Evolutionary conservation across 1,140 invertebrate species (phyloP).

Genomic region (Sinonovacula constricta): DNA sequence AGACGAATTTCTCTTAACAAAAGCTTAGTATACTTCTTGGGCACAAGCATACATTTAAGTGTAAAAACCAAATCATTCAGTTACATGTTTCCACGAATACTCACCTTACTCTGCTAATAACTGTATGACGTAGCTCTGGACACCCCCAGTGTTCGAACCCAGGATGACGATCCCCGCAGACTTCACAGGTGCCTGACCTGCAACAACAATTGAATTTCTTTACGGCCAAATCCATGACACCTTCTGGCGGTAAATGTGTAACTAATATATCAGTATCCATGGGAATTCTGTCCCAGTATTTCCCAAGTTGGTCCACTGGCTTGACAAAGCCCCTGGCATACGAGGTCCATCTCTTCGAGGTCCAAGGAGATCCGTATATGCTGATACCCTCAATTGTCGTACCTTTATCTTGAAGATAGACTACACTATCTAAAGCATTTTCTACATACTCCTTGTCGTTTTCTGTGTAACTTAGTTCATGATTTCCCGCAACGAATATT

Average conservation of each 20-base stretch:
- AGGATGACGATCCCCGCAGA: conserved; percentile 16
- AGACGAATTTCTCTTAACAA: no score
- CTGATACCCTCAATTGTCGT: conserved; percentile 36
- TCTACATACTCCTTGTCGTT: not conserved
- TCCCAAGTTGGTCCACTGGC: not conserved
- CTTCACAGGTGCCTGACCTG: conserved; percentile 16
- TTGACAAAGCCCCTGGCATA: conserved; percentile 29
- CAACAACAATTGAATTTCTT: no score
- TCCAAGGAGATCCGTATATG: conserved; percentile 44
- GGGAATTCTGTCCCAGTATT: conserved; percentile 26
- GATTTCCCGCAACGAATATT: conserved; percentile 44
- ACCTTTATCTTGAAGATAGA: conserved; percentile 35
- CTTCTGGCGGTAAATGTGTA: conserved; percentile 42
- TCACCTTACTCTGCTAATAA: conserved; percentile 30
- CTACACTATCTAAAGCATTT: conserved; percentile 5
- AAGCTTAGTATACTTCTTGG: no score
- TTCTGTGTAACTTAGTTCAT: conserved; percentile 29
- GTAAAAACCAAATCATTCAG: no score
- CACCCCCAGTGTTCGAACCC: conserved; percentile 41
- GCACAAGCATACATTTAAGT: no score
- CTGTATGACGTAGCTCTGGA: not conserved
- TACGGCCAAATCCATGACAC: conserved; percentile 26
- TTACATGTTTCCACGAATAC: not conserved
- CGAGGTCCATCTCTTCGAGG: conserved; percentile 20
- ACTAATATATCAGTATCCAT: conserved; percentile 35